These are phyloP conservation scores for Hyposoter didymator DNA, from an alignment of 2,888 invertebrate genomes.

Conservation along the genomic window DNA sequence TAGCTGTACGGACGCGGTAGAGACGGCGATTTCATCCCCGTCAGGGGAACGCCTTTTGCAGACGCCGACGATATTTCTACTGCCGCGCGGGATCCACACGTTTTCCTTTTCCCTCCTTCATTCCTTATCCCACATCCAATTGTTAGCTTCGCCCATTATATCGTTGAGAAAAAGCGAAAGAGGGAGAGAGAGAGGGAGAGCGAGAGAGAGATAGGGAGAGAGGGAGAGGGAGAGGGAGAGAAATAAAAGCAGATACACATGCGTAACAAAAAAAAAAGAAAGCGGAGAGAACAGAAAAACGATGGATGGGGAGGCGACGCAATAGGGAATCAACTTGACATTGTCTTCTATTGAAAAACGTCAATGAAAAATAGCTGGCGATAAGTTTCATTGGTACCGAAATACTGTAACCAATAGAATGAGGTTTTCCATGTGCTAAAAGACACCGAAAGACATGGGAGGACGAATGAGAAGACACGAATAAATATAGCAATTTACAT, in stretches of 20 bases:
- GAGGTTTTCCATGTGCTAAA: slow-evolving; percentile 31
- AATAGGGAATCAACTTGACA: slow-evolving; percentile 48
- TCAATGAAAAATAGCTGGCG: slow-evolving; percentile 54
- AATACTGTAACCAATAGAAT: slow-evolving; percentile 39
- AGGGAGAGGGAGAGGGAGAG: slow-evolving; percentile 17
- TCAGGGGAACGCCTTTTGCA: slow-evolving; percentile 38
- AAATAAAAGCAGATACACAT: slow-evolving; percentile 27
- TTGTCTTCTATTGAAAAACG: slow-evolving; percentile 59
- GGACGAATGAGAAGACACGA: slow-evolving; percentile 14
- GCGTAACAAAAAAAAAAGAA: slow-evolving; percentile 11
- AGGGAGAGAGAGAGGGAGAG: slow-evolving; percentile 1
- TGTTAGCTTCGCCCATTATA: slow-evolving; percentile 48
- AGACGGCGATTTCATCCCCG: slow-evolving; percentile 48
- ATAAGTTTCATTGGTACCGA: slow-evolving; percentile 49
- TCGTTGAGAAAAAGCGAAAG: slow-evolving; percentile 13
- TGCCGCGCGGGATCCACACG: slow-evolving; percentile 43
- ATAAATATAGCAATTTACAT: slow-evolving; percentile 13
- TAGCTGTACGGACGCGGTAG: slow-evolving; percentile 35
- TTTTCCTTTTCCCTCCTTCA: slow-evolving; percentile 24
- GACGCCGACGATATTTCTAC: slow-evolving; percentile 49
- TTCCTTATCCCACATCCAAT: slow-evolving; percentile 31
- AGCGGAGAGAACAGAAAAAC: slow-evolving; percentile 27
- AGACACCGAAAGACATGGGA: slow-evolving; percentile 14
- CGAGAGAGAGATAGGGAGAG: slow-evolving; percentile 21
- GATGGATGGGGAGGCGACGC: slow-evolving; percentile 42